phyloP scores from a whole-genome alignment of 2,113 vertebrate genomes.

The Heterotilapia buettikoferi region DNA sequence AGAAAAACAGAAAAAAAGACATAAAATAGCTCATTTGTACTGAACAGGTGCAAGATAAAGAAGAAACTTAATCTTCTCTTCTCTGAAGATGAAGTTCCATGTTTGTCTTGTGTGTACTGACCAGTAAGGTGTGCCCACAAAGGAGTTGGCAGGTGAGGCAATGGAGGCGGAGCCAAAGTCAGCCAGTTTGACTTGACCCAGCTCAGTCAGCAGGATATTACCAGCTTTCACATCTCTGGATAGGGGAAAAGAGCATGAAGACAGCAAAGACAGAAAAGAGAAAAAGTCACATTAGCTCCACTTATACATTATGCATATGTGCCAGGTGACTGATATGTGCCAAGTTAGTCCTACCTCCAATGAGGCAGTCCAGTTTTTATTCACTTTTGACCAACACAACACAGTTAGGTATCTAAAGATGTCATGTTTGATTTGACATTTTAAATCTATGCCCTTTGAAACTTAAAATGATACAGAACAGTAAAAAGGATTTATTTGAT shows the following conservation, averaged over 20 bases:
- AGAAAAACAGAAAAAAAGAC: not conserved
- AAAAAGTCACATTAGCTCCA: not conserved
- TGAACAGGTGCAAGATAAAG: not conserved
- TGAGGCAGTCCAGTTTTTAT: not conserved
- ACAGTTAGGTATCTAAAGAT: not conserved
- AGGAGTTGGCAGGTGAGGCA: slow-evolving; percentile 96
- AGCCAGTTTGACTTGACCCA: slow-evolving; percentile 95
- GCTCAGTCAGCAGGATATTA: slow-evolving; percentile 97
- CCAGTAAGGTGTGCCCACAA: slow-evolving; percentile 98
- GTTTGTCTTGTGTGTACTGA: slow-evolving; percentile 59
- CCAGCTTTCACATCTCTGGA: slow-evolving; percentile 97
- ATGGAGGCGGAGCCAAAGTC: slow-evolving; percentile 99
- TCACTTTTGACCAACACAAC: not conserved
- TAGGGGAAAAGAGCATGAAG: not conserved
- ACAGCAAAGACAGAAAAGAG: not conserved
- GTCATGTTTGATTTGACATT: not conserved
- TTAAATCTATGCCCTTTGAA: not conserved
- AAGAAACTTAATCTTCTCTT: not conserved
- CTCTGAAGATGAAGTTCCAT: not conserved
- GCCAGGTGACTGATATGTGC: not conserved
- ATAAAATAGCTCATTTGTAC: not conserved
- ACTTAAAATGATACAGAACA: not conserved
- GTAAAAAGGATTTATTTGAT: not conserved
- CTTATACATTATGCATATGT: not conserved
- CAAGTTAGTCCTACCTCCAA: not conserved